phyloP scores from a whole-genome alignment of 1,140 invertebrate genomes.

The Cherax quadricarinatus region DNA sequence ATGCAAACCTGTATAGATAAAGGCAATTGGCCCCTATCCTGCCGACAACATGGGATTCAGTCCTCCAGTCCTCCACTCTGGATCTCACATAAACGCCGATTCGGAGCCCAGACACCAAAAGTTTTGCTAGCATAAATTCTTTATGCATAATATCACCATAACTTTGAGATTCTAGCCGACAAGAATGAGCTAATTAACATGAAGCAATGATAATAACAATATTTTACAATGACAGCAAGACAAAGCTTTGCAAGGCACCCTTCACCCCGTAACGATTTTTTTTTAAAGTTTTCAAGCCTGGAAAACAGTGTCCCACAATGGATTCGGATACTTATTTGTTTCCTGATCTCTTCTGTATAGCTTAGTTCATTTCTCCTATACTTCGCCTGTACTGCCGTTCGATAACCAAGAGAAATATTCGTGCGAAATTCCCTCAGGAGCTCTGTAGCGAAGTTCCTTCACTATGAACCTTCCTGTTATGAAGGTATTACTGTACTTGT shows the following conservation, averaged over 20 bases:
- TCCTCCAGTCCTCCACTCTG: not conserved
- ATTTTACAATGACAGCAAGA: conserved; percentile 25
- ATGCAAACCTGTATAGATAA: not conserved
- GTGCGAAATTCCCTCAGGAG: too few relatives aligned
- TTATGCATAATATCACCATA: conserved; percentile 38
- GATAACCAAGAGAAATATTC: too few relatives aligned
- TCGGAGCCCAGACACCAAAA: not conserved
- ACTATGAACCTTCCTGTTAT: too few relatives aligned
- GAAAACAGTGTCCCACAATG: conserved; percentile 5
- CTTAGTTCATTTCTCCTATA: conserved; percentile 3
- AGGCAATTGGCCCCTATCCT: not conserved
- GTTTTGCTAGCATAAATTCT: conserved; percentile 3
- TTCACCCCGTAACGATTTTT: too few relatives aligned
- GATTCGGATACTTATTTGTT: not conserved
- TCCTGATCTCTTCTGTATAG: conserved; percentile 10
- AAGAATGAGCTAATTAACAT: conserved; percentile 36
- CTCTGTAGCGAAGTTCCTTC: too few relatives aligned
- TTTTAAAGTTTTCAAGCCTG: not conserved
- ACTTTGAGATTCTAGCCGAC: conserved; percentile 7
- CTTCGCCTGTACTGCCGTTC: not conserved
- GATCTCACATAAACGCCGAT: not conserved
- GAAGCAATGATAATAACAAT: conserved; percentile 42
- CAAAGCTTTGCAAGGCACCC: not conserved
- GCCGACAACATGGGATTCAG: not conserved
- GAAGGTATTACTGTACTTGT: too few relatives aligned